Evolutionary conservation across 2,888 invertebrate species (phyloP), one percentile per base, ranked within the genome.

Genomic region (Latrodectus elegans): DNA sequence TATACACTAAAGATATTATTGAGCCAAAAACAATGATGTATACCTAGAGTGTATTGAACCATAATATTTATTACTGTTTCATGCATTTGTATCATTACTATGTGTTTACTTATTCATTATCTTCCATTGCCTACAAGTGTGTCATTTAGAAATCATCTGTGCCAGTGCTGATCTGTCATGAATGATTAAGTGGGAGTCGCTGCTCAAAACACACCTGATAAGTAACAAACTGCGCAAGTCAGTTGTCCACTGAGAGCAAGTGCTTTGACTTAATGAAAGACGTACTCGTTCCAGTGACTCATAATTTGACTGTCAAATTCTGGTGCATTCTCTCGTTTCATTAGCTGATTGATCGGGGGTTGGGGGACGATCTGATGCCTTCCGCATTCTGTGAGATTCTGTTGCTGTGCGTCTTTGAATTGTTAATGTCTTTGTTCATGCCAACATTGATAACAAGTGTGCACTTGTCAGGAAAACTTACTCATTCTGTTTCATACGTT

Each of bases 301-400:
- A 84, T 77, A 84, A 84, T 84, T 84, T 78, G 78, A 73, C 84
- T 78, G 84, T 78, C 84, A 84, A 84, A 84, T 84, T 77, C 70
- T 51, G 55, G 55, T 68, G 76, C 51, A 53, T n/a, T 8, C 70
- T 11, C 38, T 52, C 53, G 52, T 70, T 78, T 78, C 70, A 60
- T 60, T 60, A 60, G 60, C n/a, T n/a, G 14, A 60, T n/a, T 60
- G 60, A 11, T 60, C 12, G 0, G n/a, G 12, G 60, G 14, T 0
- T 4, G 12, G 6, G 12, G 60, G 22, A 22, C 1, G 22, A 22
- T 22, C 22, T 1, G 1, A 15, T 1, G n/a, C n/a, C 0, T 12
- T 60, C 60, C 60, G 12, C 60, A 15, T 60, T 60, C 22, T 22
- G 22, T 1, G 22, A 22, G 15, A 55, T 55, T 55, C 60, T 60